Base-by-base conservation (phyloP, 2,888 invertebrate species). In the Scrobipalpa costella region DNA sequence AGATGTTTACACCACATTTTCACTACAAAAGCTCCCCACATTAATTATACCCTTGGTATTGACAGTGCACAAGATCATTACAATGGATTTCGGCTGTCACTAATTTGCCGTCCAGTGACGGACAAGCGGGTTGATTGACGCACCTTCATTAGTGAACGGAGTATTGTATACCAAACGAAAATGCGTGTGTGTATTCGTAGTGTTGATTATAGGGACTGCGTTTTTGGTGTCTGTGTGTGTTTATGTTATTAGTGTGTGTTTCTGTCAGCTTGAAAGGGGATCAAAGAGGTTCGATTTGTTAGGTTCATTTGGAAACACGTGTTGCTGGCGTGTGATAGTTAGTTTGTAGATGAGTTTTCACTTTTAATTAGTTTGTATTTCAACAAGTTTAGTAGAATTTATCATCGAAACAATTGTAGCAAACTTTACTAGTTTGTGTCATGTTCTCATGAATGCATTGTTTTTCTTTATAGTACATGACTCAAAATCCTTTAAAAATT, bases 101-200 rank as follows among this genome's bases (percentile, higher is more conserved):
- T 60, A 60, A 60, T 60, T 60, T 60, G 60, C 40, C 11, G 40
- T 40, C 76, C 75, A 76, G 79, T 73, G 77, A 9, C 49, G 60
- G 49, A 60, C 60, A 60, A 49, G 34, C 60, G 19, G 34, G 7
- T 19, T 60, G 60, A 60, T 60, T 60, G 60, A 60, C 60, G 13
- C 34, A 27, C 60, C 49, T 60, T 60, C 60, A 60, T 60, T 60
- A 60, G 60, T 17, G 60, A 7, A 6, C 34, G 11, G 49, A 19
- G 60, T 60, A 49, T 60, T 60, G 60, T 60, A 49, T 57, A 34
- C 49, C 49, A 40, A 33, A 49, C 17, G 60, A 59, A 59, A 59
- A 59, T 47, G 59, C n/a, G 58, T 34, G 17, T 19, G 57, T 57
- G 50, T n/a, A n/a, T n/a, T n/a, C n/a, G n/a, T 52, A 7, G 13